These are phyloP conservation scores for Alosa sapidissima DNA, from an alignment of 2,797 vertebrate genomes.

Conservation along the genomic window DNA sequence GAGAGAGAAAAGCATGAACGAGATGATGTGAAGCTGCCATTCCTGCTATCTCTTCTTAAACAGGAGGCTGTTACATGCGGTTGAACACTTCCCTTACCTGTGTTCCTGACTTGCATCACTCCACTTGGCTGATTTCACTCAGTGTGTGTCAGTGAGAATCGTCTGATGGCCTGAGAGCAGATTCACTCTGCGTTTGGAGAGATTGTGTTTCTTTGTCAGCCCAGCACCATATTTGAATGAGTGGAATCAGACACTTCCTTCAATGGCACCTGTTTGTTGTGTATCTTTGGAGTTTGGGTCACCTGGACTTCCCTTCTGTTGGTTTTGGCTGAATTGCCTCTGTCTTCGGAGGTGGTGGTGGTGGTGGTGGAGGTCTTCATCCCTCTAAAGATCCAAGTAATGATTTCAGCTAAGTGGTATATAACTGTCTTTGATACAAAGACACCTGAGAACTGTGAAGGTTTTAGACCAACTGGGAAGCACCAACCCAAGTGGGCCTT, in stretches of 20 bases:
- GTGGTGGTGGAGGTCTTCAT: not conserved
- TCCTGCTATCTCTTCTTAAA: conserved; percentile 64
- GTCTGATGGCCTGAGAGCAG: not conserved
- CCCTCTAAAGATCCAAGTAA: not conserved
- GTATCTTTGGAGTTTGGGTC: not conserved
- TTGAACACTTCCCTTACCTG: not conserved
- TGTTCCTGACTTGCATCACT: not conserved
- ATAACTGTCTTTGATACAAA: not conserved
- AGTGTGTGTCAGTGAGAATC: not conserved
- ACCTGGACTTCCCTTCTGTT: not conserved
- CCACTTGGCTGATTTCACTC: not conserved
- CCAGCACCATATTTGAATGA: not conserved
- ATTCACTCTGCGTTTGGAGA: not conserved
- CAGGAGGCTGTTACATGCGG: not conserved
- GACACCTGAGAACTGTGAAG: not conserved
- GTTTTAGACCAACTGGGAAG: not conserved
- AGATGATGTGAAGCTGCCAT: conserved; percentile 58
- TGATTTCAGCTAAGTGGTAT: conserved; percentile 1
- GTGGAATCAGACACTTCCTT: not conserved
- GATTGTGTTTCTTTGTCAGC: not conserved
- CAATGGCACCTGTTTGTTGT: not conserved
- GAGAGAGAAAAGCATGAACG: conserved; percentile 66
- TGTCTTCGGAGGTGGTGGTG: not conserved
- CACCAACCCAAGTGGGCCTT: not conserved
- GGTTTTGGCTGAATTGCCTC: not conserved